These are phyloP conservation scores for Zygogramma bicolorata DNA, from an alignment of 2,888 invertebrate genomes.

Conservation along the genomic window DNA sequence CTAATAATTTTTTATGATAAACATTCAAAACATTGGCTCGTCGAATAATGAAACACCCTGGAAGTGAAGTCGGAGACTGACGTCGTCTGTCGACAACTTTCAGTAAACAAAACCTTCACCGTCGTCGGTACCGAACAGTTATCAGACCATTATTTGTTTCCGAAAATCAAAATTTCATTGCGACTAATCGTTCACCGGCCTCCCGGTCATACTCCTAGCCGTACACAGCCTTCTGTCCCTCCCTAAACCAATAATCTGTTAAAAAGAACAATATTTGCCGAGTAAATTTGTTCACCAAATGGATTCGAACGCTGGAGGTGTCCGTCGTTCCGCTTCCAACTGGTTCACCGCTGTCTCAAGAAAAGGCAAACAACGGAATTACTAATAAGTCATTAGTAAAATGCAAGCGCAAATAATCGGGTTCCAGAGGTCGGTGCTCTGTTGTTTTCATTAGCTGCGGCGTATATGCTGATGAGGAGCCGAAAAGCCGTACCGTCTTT, in stretches of 20 bases:
- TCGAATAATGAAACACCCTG: too few species aligned
- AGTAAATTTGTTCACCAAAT: slow-evolving; percentile 64
- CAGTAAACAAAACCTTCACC: too few species aligned
- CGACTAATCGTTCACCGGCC: not conserved
- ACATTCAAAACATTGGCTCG: too few species aligned
- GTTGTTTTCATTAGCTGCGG: not conserved
- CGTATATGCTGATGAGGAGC: not conserved
- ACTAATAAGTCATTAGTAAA: slow-evolving; percentile 41
- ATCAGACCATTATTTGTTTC: not conserved
- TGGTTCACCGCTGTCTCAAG: slow-evolving; percentile 38
- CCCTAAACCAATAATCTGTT: slow-evolving; percentile 62
- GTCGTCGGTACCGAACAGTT: too few species aligned
- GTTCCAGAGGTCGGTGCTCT: slow-evolving; percentile 11
- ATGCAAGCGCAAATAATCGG: slow-evolving; percentile 33
- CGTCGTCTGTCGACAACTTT: too few species aligned
- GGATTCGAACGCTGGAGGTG: slow-evolving; percentile 61
- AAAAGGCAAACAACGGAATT: slow-evolving; percentile 37
- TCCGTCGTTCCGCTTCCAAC: slow-evolving; percentile 49
- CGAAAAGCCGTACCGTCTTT: slow-evolving; percentile 3
- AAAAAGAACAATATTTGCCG: slow-evolving; percentile 57
- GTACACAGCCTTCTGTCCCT: slow-evolving; percentile 7
- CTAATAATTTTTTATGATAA: too few species aligned
- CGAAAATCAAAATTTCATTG: not conserved
- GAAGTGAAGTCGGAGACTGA: too few species aligned
- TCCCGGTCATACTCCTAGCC: not conserved